A percentile compares a stretch with the other conserved stretches of the same genome.
phyloP scores from a whole-genome alignment of 37 sponge, comb jelly and placozoan species.

The Crambe crambe region DNA sequence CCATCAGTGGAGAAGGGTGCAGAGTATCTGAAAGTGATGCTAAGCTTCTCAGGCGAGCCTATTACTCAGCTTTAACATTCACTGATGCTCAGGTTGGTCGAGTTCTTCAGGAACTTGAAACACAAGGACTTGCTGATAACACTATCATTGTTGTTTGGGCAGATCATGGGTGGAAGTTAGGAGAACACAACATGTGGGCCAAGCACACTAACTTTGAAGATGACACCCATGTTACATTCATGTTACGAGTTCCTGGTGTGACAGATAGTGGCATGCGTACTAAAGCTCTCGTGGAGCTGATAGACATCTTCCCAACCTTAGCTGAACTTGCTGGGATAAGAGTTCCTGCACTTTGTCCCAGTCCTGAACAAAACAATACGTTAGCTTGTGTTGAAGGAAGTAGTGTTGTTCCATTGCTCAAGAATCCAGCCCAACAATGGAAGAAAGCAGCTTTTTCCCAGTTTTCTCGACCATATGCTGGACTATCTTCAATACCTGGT shows the following conservation, averaged over 20 bases:
- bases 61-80: slow-evolving; percentile 43
- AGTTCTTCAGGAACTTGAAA: slow-evolving; percentile 23
- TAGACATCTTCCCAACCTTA: slow-evolving; percentile 51
- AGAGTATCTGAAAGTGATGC: slow-evolving; percentile 4
- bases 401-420: slow-evolving; percentile 31
- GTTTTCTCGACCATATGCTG: slow-evolving; percentile 15
- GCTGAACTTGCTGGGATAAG: slow-evolving; percentile 29
- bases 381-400: slow-evolving; percentile 35
- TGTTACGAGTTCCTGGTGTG: slow-evolving; percentile 44
- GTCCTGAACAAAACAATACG: slow-evolving; percentile 26
- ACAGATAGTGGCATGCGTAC: slow-evolving; percentile 20
- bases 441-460: slow-evolving; percentile 58
- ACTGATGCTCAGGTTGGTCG: slow-evolving; percentile 37
- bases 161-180: slow-evolving; percentile 63
- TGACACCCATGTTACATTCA: slow-evolving; percentile 49
- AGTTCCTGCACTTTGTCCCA: slow-evolving; percentile 8
- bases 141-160: slow-evolving; percentile 54
- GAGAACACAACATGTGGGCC: slow-evolving; percentile 35
- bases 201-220: slow-evolving; percentile 65
- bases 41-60: slow-evolving; percentile 6
- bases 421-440: slow-evolving; percentile 33
- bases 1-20: slow-evolving; percentile 20
- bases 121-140: slow-evolving; percentile 26
- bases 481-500: slow-evolving; percentile 9
- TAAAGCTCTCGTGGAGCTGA: slow-evolving; percentile 21